phyloP scores from a whole-genome alignment of 1,140 invertebrate genomes.

The Papilio xuthus region DNA sequence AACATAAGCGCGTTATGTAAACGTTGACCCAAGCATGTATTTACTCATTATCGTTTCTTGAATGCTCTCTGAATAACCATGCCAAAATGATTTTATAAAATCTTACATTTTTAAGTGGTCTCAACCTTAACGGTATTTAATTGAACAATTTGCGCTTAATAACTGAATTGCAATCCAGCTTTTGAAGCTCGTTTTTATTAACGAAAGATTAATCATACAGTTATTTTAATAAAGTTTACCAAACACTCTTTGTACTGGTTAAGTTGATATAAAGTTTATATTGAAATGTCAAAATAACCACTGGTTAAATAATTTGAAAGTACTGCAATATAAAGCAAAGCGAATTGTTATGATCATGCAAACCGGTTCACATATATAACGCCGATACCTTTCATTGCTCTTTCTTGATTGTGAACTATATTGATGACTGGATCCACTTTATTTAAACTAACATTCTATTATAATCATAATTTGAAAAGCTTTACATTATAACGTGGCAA shows the following conservation, averaged over 20 bases:
- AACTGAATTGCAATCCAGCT: neutral
- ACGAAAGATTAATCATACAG: neutral
- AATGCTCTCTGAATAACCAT: neutral
- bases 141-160: conserved; percentile 9
- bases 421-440: conserved; percentile 43
- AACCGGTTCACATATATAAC: conserved; percentile 33
- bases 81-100: conserved; percentile 1
- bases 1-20: conserved; percentile 34
- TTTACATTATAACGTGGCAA: neutral
- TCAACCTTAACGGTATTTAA: neutral
- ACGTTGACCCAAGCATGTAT: conserved; percentile 9
- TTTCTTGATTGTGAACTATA: conserved; percentile 41
- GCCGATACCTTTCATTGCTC: conserved; percentile 56
- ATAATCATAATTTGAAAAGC: conserved; percentile 5
- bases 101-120: conserved; percentile 3
- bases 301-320: neutral
- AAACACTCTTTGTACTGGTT: conserved; percentile 14
- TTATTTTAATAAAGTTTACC: neutral
- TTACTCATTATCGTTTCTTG: conserved; percentile 24
- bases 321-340: conserved; percentile 14
- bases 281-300: conserved; percentile 16
- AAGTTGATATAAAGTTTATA: conserved; percentile 15
- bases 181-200: neutral
- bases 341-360: conserved; percentile 40
- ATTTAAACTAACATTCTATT: conserved; percentile 41